Evolutionary conservation across 2,888 invertebrate species (phyloP).

Genomic region (Ceriagrion tenellum): DNA sequence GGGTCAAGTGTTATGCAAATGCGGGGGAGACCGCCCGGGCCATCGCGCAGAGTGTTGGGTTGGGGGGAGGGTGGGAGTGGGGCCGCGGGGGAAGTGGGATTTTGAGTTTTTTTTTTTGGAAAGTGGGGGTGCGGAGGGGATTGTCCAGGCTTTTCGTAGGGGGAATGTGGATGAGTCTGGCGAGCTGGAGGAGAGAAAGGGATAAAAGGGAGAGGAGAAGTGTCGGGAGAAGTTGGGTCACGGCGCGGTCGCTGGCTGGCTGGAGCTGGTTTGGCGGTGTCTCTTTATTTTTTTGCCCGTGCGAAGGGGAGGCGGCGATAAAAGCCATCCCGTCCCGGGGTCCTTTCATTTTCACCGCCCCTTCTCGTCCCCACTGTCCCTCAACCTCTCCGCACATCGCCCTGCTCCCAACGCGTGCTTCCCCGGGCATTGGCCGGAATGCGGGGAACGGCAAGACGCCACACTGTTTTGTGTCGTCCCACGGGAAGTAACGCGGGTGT

Average conservation of each 20-base stretch:
- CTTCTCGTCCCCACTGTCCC: background rate
- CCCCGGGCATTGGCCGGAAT: conserved; percentile 29
- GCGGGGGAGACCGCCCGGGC: conserved; percentile 48
- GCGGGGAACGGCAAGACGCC: background rate
- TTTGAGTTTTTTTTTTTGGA: background rate
- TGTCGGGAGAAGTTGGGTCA: conserved; percentile 6
- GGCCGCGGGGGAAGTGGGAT: background rate
- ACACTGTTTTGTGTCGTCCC: conserved; percentile 42
- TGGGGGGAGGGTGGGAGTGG: background rate
- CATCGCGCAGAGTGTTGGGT: background rate
- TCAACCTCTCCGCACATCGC: background rate
- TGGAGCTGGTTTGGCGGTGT: background rate
- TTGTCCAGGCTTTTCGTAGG: no score
- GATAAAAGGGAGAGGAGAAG: no score
- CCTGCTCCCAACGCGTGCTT: background rate
- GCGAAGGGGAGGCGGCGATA: background rate
- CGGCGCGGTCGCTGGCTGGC: background rate
- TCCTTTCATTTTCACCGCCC: background rate
- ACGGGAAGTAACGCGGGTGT: background rate
- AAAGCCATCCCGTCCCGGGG: background rate
- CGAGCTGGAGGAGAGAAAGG: background rate
- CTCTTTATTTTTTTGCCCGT: background rate
- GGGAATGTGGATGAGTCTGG: background rate
- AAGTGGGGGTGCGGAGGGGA: background rate
- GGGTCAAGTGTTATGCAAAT: conserved; percentile 65